These are phyloP conservation scores for Girardia tigrina DNA, from an alignment of 2,888 invertebrate species.

Conservation along the genomic window DNA sequence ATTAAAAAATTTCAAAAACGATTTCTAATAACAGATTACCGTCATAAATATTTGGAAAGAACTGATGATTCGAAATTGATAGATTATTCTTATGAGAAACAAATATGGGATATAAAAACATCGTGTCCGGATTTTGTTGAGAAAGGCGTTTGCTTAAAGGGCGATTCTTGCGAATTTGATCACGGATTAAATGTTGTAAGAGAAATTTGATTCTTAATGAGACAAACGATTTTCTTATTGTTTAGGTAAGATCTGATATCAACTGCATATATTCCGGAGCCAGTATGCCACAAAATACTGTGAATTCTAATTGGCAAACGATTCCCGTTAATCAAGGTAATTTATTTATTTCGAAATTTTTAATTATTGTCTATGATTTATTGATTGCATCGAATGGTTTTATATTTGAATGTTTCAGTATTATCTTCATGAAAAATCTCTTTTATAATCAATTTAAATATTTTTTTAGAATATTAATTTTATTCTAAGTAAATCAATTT, in stretches of 20 bases:
- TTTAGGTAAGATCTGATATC: background rate
- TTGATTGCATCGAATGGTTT: no score
- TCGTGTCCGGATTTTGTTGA: slow-evolving; percentile 5
- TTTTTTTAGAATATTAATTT: no score
- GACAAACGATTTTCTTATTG: background rate
- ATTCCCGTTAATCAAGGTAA: slow-evolving; percentile 13
- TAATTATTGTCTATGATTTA: no score
- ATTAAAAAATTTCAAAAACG: no score
- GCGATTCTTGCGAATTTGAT: background rate
- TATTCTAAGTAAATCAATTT: no score
- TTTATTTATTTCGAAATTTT: no score
- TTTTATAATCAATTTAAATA: no score
- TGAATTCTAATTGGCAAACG: background rate
- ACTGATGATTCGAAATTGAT: background rate
- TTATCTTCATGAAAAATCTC: no score
- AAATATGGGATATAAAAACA: background rate
- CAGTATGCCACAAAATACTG: background rate
- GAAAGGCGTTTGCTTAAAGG: background rate
- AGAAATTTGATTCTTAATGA: background rate
- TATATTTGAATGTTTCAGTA: no score
- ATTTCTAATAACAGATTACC: background rate
- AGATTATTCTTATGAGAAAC: background rate
- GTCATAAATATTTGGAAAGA: no score
- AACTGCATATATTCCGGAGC: background rate
- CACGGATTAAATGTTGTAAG: background rate